These are phyloP conservation scores for Podiceps cristatus DNA, from an alignment of 2,113 vertebrate species.

Conservation along the genomic window DNA sequence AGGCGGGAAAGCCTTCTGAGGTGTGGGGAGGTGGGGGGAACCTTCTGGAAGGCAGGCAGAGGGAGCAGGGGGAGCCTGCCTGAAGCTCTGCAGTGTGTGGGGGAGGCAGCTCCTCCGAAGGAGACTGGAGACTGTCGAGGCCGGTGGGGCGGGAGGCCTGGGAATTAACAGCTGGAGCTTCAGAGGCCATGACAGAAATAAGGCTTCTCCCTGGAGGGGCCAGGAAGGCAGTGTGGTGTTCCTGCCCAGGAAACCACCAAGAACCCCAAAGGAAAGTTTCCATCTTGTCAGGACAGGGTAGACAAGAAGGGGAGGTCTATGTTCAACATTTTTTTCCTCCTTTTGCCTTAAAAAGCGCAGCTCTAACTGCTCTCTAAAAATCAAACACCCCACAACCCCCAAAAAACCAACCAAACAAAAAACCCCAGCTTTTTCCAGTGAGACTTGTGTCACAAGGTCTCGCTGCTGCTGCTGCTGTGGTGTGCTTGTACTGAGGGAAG, in stretches of 20 bases:
- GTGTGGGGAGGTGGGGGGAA: rapidly evolving
- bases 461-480: background rate
- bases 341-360: background rate
- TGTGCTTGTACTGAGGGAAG: background rate
- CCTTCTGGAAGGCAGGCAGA: background rate
- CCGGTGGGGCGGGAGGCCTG: background rate
- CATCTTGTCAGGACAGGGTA: rapidly evolving
- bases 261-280: background rate
- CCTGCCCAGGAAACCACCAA: rapidly evolving
- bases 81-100: too few species aligned
- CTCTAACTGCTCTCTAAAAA: background rate
- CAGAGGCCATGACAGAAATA: rapidly evolving
- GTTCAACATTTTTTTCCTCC: background rate
- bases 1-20: background rate
- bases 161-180: rapidly evolving
- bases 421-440: background rate
- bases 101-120: rapidly evolving
- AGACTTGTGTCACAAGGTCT: background rate
- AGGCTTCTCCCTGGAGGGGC: rapidly evolving
- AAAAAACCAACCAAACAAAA: too few species aligned
- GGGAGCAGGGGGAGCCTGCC: too few species aligned
- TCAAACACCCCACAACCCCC: too few species aligned
- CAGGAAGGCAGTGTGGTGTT: rapidly evolving
- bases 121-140: rapidly evolving
- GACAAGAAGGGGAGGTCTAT: rapidly evolving